Evolutionary conservation across 2,888 invertebrate genomes (phyloP).

Genomic region (Boloria selene): DNA sequence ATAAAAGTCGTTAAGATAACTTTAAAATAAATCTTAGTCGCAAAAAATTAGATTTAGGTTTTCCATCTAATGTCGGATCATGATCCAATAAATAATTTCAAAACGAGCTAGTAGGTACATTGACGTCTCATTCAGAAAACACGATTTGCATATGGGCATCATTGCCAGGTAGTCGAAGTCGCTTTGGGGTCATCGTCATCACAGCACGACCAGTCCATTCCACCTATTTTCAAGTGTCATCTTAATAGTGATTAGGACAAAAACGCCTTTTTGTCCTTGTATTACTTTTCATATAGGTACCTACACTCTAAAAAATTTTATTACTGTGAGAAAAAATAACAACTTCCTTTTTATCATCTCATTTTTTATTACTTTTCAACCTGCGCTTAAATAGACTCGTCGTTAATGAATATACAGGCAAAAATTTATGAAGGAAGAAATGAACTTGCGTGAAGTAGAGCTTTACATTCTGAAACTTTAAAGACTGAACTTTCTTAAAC

Average conservation of each 20-base stretch:
- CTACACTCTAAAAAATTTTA: too few species aligned
- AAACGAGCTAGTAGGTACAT: constrained; percentile 60
- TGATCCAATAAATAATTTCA: constrained; percentile 71
- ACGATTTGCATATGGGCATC: constrained; percentile 73
- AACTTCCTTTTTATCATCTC: too few species aligned
- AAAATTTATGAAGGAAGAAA: too few species aligned
- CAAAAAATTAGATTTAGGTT: constrained; percentile 33
- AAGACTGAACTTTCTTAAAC: too few species aligned
- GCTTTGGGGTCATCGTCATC: constrained; percentile 74
- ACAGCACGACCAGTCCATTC: constrained; percentile 63
- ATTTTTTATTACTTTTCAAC: too few species aligned
- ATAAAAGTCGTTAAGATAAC: constrained; percentile 21
- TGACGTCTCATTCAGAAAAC: constrained; percentile 65
- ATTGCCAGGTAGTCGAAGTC: constrained; percentile 67
- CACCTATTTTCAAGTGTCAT: constrained; percentile 67
- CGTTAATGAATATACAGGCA: too few species aligned
- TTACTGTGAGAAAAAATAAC: too few species aligned
- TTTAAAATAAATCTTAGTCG: constrained; percentile 31
- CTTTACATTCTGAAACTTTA: too few species aligned
- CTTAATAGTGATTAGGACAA: constrained; percentile 64
- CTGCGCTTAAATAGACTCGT: too few species aligned
- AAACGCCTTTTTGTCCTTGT: constrained; percentile 43
- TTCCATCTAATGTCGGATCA: constrained; percentile 38
- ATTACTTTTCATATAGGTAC: background rate
- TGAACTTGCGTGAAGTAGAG: too few species aligned